These are phyloP conservation scores for Ginglymostoma cirratum DNA, from an alignment of 2,113 vertebrate genomes.

Conservation along the genomic window DNA sequence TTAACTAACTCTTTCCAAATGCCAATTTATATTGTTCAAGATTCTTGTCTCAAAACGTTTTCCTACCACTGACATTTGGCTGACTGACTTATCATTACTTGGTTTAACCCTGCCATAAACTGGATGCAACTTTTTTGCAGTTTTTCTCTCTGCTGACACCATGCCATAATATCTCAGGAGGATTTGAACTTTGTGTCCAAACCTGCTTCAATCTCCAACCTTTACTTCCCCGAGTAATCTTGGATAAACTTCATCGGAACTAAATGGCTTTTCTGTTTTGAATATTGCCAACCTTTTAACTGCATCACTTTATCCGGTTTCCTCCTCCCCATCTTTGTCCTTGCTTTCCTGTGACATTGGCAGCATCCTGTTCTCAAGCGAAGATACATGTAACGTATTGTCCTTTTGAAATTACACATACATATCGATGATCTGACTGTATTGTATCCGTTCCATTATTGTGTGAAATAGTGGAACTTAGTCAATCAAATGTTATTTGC, in stretches of 20 bases:
- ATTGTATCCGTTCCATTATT: not conserved
- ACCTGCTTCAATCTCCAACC: not conserved
- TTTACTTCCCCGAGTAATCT: not conserved
- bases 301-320: not conserved
- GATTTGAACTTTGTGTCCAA: not conserved
- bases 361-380: not conserved
- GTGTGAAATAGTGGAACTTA: not conserved
- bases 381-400: not conserved
- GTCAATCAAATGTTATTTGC: not conserved
- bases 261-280: not conserved
- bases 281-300: not conserved
- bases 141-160: not conserved
- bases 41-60: not conserved
- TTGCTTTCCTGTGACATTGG: not conserved
- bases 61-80: not conserved
- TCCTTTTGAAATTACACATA: not conserved
- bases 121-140: not conserved
- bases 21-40: not conserved
- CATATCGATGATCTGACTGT: not conserved
- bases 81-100: not conserved
- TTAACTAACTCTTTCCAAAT: not conserved
- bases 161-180: not conserved
- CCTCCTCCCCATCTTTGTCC: not conserved
- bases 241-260: not conserved
- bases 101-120: not conserved